phyloP scores from a whole-genome alignment of 2,888 invertebrate genomes.

The Microdon myrmicae region DNA sequence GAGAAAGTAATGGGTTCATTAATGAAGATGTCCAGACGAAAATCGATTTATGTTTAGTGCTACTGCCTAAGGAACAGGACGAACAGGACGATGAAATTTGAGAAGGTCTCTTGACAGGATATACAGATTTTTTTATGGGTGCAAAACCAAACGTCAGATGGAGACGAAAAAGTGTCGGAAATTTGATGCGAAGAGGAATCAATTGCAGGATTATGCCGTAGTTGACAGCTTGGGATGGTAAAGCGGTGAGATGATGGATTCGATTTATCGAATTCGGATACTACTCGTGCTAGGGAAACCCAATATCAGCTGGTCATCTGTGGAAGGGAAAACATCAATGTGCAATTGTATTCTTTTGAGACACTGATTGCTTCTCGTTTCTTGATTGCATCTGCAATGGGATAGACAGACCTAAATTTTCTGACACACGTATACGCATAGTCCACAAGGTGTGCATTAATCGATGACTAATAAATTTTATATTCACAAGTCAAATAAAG shows the following conservation, averaged over 20 bases:
- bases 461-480: no score
- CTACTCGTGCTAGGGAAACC: background rate
- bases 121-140: no score
- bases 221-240: conserved; percentile 9
- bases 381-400: no score
- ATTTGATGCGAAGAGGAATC: conserved; percentile 40
- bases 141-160: conserved; percentile 8
- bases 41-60: conserved; percentile 45
- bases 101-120: conserved; percentile 20
- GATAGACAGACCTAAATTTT: no score
- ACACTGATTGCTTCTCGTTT: no score
- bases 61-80: conserved; percentile 35
- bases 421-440: no score
- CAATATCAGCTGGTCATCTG: no score
- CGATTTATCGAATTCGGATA: conserved; percentile 14
- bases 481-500: no score
- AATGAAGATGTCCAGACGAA: conserved; percentile 37
- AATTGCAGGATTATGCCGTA: conserved; percentile 33
- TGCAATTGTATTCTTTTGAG: no score
- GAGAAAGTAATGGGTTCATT: conserved; percentile 35
- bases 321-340: background rate
- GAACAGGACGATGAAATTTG: conserved; percentile 26
- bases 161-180: conserved; percentile 20
- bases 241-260: conserved; percentile 9
- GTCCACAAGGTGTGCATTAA: no score